Percentiles rank a stretch among this genome's conserved stretches.
Evolutionary conservation across 2,888 invertebrate genomes (phyloP).

Genomic region (Cabera pusaria): DNA sequence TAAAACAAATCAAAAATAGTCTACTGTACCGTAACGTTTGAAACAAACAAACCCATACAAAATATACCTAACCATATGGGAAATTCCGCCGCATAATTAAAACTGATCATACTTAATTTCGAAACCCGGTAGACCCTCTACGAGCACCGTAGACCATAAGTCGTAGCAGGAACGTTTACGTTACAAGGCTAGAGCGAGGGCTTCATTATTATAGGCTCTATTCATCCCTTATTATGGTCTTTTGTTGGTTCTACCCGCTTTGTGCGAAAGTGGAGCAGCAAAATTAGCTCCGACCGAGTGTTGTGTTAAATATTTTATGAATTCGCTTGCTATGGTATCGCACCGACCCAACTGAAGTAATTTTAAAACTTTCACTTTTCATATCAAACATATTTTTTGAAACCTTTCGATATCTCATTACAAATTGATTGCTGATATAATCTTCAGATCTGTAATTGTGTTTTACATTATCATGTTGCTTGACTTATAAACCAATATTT

Average conservation of each 20-base stretch:
- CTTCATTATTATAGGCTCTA: conserved; percentile 52
- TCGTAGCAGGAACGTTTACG: conserved; percentile 29
- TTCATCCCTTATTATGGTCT: conserved; percentile 55
- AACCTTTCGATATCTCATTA: no score
- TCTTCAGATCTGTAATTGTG: no score
- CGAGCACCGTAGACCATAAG: conserved; percentile 20
- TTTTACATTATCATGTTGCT: no score
- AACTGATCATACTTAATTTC: conserved; percentile 14
- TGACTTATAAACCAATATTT: no score
- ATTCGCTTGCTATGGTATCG: conserved; percentile 19
- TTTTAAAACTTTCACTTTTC: conserved; percentile 5
- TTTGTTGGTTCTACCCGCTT: conserved; percentile 59
- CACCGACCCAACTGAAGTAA: no score
- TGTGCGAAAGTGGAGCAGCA: conserved; percentile 63
- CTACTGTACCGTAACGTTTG: no score
- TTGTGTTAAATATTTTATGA: conserved; percentile 36
- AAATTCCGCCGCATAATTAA: conserved; percentile 10
- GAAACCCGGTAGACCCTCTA: conserved; percentile 17
- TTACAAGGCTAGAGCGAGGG: conserved; percentile 51
- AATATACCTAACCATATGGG: no score
- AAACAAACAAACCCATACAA: no score
- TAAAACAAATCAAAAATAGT: no score
- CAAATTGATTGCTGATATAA: no score
- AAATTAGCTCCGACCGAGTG: conserved; percentile 47
- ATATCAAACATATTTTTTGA: no score